Evolutionary conservation across 2,797 vertebrate species (phyloP).

Genomic region (Sebastes reedi): DNA sequence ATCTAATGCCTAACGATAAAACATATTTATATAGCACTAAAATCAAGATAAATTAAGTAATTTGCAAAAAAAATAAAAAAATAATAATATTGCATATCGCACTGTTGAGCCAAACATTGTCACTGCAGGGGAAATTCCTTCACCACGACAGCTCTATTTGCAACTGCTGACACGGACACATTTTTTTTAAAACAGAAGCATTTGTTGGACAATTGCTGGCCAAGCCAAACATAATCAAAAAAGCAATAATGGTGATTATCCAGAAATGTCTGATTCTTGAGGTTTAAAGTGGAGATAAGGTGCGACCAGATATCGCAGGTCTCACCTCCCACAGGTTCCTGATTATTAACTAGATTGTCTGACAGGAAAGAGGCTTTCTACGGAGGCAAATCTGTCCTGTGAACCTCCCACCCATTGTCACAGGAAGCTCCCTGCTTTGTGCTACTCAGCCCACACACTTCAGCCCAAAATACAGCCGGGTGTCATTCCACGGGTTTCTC

Average conservation of each 20-base stretch:
- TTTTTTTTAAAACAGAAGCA: neutral
- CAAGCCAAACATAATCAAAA: neutral
- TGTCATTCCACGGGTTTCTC: slow-evolving; percentile 62
- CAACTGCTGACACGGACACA: neutral
- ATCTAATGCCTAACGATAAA: neutral
- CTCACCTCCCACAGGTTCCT: slow-evolving; percentile 5
- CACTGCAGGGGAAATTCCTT: neutral
- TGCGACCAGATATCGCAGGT: neutral
- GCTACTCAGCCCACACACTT: slow-evolving; percentile 65
- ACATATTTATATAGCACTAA: neutral
- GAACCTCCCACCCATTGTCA: slow-evolving; percentile 66
- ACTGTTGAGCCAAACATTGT: neutral
- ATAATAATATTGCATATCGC: neutral
- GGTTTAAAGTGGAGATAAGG: neutral
- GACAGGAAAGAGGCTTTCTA: slow-evolving; percentile 43
- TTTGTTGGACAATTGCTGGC: neutral
- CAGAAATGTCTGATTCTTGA: neutral
- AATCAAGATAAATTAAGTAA: neutral
- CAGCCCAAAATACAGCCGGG: slow-evolving; percentile 64
- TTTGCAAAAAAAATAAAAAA: neutral
- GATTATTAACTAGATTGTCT: slow-evolving; percentile 15
- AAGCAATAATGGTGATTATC: neutral
- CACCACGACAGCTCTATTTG: too few species aligned
- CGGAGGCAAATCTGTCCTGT: slow-evolving; percentile 49
- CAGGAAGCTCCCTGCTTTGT: slow-evolving; percentile 64